phyloP scores from a whole-genome alignment of 2,888 invertebrate species.

The Crossocerus cetratus region DNA sequence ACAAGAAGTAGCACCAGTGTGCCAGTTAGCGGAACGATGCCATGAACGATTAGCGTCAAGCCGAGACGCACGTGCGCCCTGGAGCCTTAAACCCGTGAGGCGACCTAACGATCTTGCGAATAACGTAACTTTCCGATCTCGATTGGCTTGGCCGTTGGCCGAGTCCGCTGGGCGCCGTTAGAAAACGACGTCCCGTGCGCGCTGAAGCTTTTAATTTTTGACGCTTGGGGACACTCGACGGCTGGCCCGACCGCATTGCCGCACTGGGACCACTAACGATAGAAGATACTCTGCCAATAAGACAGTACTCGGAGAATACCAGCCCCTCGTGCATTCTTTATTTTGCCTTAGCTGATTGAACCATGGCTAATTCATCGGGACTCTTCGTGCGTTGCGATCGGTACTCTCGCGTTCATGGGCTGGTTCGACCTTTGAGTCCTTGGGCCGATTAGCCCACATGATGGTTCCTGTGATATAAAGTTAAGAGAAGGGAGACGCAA shows the following conservation, averaged over 20 bases:
- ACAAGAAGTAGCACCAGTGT: conserved; percentile 43
- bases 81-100: conserved; percentile 24
- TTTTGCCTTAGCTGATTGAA: background rate
- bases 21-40: conserved; percentile 59
- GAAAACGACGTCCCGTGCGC: background rate
- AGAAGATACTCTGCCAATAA: background rate
- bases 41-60: conserved; percentile 57
- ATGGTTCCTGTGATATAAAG: no score
- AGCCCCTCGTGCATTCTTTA: background rate
- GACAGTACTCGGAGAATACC: background rate
- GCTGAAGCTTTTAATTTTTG: conserved; percentile 2
- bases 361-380: background rate
- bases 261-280: background rate
- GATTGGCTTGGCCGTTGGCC: background rate
- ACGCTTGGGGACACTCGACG: background rate
- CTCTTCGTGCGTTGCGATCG: no score
- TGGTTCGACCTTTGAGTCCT: background rate
- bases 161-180: conserved; percentile 6
- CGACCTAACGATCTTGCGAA: background rate
- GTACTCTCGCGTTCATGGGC: no score
- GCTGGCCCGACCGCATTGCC: background rate
- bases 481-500: no score
- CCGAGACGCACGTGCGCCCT: conserved; percentile 20
- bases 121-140: conserved; percentile 23
- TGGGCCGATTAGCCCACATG: no score